Conservation (phyloP, 1,140 invertebrate genomes). For the Heterodera carotae region DNA sequence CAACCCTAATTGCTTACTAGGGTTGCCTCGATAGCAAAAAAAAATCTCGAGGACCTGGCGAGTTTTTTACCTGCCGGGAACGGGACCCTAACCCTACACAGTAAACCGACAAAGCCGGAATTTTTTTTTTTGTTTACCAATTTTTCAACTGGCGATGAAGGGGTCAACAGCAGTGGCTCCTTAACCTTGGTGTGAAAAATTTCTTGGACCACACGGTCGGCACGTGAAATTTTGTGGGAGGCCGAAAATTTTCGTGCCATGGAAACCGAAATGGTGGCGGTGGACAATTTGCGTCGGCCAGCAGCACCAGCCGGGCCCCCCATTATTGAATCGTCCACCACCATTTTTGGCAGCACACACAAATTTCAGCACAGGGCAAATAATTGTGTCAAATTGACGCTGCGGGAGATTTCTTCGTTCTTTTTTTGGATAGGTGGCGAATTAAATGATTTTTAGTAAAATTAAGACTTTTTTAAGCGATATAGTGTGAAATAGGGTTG, state of each 20-base stretch:
- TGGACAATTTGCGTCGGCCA: neutral
- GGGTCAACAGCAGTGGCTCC: too few relatives aligned
- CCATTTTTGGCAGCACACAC: too few relatives aligned
- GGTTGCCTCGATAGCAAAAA: too few relatives aligned
- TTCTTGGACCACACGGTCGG: neutral
- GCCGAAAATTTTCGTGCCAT: neutral
- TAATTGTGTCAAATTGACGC: neutral
- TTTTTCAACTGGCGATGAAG: neutral
- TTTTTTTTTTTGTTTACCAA: neutral
- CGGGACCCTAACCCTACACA: too few relatives aligned
- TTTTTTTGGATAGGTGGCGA: neutral
- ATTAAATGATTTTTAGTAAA: too few relatives aligned
- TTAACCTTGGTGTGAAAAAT: constrained; percentile 21
- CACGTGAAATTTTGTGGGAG: neutral
- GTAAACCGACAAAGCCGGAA: too few relatives aligned
- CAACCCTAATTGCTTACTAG: too few relatives aligned
- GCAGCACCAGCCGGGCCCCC: too few relatives aligned
- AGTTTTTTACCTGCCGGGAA: too few relatives aligned
- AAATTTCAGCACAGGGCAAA: neutral
- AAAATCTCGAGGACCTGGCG: too few relatives aligned
- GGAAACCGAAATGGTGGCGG: neutral
- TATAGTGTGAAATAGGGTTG: too few relatives aligned
- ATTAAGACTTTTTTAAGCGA: too few relatives aligned
- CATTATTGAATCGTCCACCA: neutral
- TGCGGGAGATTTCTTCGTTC: neutral